Conservation (phyloP, 1,140 invertebrate species). For the Drosophila tristis region DNA sequence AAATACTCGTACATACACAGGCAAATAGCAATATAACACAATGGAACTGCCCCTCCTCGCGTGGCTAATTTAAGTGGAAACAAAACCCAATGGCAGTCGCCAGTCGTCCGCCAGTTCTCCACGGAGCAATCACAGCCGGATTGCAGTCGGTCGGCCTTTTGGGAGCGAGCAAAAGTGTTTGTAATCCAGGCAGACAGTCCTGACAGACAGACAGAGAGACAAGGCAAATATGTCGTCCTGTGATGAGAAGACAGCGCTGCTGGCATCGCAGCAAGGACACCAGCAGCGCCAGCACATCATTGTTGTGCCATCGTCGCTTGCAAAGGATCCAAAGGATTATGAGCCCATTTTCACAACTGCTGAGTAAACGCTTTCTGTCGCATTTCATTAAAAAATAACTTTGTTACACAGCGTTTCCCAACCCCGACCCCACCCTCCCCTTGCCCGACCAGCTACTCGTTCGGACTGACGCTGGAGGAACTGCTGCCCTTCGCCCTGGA, state of each 20-base stretch:
- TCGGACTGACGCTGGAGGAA: conserved; percentile 68
- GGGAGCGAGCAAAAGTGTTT: conserved; percentile 46
- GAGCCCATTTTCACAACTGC: conserved; percentile 75
- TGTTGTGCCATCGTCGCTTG: conserved; percentile 37
- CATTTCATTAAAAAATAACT: conserved; percentile 81
- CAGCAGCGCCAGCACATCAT: conserved; percentile 59
- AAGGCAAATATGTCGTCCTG: conserved; percentile 70
- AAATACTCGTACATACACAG: conserved; percentile 38
- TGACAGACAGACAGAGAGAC: conserved; percentile 20
- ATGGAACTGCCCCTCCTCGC: conserved; percentile 45
- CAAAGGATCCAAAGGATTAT: conserved; percentile 71
- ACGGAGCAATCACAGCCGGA: conserved; percentile 22
- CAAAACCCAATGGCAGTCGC: conserved; percentile 37
- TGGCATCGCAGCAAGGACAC: conserved; percentile 57
- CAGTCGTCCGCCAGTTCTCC: conserved; percentile 55
- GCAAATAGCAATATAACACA: conserved; percentile 70
- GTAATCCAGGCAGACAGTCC: conserved; percentile 26
- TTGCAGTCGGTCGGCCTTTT: conserved; percentile 23
- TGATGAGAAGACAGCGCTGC: conserved; percentile 65
- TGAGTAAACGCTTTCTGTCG: conserved; percentile 76
- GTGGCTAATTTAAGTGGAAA: conserved; percentile 76
- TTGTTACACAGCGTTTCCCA: conserved; percentile 38
- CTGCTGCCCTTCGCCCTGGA: conserved; percentile 68
- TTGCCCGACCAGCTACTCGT: conserved; percentile 47
- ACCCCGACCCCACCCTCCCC: background rate